These are phyloP conservation scores for Rhea pennata DNA, from an alignment of 2,113 vertebrate genomes.

Conservation along the genomic window DNA sequence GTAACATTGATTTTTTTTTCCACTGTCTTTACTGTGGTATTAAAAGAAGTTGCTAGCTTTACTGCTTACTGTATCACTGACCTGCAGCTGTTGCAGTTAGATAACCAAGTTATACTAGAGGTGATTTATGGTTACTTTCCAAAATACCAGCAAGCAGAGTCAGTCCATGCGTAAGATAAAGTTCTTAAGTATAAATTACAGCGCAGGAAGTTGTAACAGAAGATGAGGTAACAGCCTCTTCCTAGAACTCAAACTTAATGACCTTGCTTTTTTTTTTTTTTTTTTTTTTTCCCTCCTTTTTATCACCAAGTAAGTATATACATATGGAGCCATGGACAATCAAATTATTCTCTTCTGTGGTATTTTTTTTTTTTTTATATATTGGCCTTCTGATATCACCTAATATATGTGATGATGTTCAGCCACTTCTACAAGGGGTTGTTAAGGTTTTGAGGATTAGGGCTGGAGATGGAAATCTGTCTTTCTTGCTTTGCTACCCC, in stretches of 20 bases:
- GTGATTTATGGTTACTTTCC: slow-evolving; percentile 4
- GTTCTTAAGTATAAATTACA: neutral
- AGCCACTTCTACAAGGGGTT: neutral
- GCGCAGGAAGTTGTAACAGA: neutral
- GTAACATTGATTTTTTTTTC: neutral
- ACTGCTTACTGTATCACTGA: neutral
- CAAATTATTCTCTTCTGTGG: neutral
- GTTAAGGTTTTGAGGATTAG: neutral
- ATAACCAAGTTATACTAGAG: neutral
- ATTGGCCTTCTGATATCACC: neutral
- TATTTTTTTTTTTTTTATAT: neutral
- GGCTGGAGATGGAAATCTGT: neutral
- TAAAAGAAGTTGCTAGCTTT: neutral
- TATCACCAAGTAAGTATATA: neutral
- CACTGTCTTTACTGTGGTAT: neutral
- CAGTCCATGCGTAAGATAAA: neutral
- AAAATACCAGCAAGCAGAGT: neutral
- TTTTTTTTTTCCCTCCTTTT: neutral
- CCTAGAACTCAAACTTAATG: neutral
- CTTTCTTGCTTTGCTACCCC: neutral
- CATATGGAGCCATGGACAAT: neutral
- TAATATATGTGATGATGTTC: neutral
- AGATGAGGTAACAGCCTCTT: neutral
- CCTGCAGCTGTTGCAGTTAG: neutral
- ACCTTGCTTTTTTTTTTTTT: neutral